Evolutionary conservation across 1,140 invertebrate species (phyloP), one percentile per base, ranked within the genome.

Genomic region (Piezodorus guildinii): DNA sequence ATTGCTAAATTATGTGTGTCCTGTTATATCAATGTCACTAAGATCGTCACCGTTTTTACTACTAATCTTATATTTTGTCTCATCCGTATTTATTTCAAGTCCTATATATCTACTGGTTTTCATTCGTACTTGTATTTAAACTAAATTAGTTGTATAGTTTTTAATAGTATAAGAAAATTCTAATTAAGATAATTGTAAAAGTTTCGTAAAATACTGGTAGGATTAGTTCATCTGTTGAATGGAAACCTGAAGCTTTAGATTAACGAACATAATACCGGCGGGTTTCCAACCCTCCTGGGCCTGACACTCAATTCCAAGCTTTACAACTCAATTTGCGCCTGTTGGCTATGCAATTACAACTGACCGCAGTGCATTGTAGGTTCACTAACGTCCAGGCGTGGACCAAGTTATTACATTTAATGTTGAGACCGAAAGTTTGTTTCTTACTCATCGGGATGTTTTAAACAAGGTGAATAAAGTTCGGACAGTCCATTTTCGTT

Each of bases 251-350:
- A 49, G 19, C 46, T 19, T 19, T 8, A 49, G n/a, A 49, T 49
- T 49, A 49, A 49, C 46, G 17, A 21, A 49, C 46, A 49, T 19
- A 49, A 17, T n/a, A 21, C 46, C 6, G 46, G 12, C 12, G 17
- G 46, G 10, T n/a, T 19, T 17, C 4, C 52, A 23, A 16, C 17
- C 52, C 52, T 56, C 52, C 52, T 56, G 52, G 52, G 52, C 6
- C 19, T 56, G 52, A 56, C 52, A 56, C 19, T 10, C 52, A 16
- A 56, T 56, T 56, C 17, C 52, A 25, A 25, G 23, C 17, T 15
- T 56, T 56, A 25, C 52, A 56, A 56, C 52, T 56, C 52, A 56
- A 56, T 56, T 56, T 56, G 23, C 52, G 52, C 52, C 52, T 27
- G 52, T 3, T 3, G 2, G 10, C 2, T 56, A 56, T 56, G 52